A percentile compares a stretch with the other conserved stretches of the same genome.
Conservation (phyloP, 2,888 invertebrate species). For the Amorpha juglandis region DNA sequence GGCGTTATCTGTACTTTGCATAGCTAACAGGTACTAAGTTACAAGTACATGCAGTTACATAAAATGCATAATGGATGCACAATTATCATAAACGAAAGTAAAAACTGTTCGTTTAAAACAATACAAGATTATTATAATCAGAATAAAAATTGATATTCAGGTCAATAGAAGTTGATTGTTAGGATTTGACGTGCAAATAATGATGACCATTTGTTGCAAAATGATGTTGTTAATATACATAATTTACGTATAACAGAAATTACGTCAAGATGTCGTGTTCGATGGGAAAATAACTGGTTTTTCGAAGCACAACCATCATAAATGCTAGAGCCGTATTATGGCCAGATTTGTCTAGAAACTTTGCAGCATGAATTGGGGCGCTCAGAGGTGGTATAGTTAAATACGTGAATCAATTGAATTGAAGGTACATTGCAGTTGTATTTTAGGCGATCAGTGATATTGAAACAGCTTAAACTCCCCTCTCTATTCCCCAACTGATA, state of each 20-base stretch:
- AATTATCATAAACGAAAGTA: conserved; percentile 15
- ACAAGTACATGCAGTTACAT: background rate
- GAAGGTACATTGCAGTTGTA: no score
- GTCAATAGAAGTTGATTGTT: conserved; percentile 38
- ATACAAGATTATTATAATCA: conserved; percentile 17
- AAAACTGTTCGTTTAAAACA: conserved; percentile 12
- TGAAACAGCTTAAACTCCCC: no score
- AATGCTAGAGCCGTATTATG: no score
- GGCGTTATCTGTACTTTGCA: conserved; percentile 26
- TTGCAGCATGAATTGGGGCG: no score
- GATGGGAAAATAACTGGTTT: no score
- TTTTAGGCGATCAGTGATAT: no score
- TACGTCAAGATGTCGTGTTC: background rate
- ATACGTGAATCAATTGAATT: no score
- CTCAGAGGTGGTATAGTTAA: no score
- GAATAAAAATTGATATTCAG: conserved; percentile 36
- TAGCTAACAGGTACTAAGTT: background rate
- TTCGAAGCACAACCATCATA: background rate
- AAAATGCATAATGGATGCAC: conserved; percentile 24
- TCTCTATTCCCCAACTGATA: no score
- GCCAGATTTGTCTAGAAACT: no score
- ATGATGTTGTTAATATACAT: background rate
- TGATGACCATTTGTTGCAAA: conserved; percentile 34
- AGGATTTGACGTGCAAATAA: conserved; percentile 45
- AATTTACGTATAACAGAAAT: no score